Evolutionary conservation across 2,113 vertebrate genomes (phyloP).

Genomic region (Megaceryle torquata): DNA sequence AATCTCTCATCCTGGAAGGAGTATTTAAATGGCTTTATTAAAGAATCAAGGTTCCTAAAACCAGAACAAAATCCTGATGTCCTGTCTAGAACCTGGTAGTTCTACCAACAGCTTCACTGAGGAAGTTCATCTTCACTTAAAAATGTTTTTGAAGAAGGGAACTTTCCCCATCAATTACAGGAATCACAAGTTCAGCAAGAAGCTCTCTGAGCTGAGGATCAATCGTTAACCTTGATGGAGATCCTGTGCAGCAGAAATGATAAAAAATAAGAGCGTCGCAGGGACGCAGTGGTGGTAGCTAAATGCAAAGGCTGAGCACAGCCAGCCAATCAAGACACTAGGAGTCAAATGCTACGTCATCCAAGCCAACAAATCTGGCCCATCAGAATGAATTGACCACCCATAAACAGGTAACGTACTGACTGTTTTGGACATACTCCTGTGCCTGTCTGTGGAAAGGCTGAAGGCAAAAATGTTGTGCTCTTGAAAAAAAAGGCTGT

Average conservation of each 20-base stretch:
- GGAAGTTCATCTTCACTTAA: background rate
- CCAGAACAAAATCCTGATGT: background rate
- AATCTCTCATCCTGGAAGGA: background rate
- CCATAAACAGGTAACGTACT: too few relatives aligned
- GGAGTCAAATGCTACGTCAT: background rate
- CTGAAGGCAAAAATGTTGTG: background rate
- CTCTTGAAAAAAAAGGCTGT: background rate
- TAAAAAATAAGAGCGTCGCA: accelerated
- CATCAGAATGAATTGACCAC: background rate
- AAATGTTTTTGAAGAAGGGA: background rate
- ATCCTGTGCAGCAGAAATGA: background rate
- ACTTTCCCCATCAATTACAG: background rate
- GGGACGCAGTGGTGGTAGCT: background rate
- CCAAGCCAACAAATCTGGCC: background rate
- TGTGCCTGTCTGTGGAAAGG: background rate
- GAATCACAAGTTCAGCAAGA: background rate
- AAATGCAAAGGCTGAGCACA: background rate
- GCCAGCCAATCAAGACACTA: background rate
- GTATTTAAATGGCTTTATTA: background rate
- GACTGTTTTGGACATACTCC: accelerated
- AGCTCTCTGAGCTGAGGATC: background rate
- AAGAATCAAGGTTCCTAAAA: background rate
- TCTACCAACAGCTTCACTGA: background rate
- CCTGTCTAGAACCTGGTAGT: background rate
- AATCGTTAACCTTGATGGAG: background rate